Percentiles rank a stretch among this genome's conserved stretches.
These are phyloP conservation scores for Gnathonemus echidnorhynchus DNA, from an alignment of 2,113 vertebrate genomes.

Conservation along the genomic window DNA sequence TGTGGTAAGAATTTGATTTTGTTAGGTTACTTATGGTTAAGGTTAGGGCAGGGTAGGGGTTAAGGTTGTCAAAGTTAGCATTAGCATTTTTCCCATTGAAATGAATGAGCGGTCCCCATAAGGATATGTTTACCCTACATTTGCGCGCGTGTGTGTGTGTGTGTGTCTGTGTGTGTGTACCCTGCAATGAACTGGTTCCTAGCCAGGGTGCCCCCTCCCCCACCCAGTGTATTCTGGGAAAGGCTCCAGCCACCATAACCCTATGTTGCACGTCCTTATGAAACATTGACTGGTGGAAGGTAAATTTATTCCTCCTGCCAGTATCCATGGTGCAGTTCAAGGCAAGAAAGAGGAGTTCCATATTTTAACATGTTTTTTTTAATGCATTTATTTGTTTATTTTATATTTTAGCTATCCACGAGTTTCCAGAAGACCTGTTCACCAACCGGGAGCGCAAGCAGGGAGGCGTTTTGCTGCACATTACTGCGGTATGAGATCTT, in stretches of 20 bases:
- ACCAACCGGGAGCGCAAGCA: conserved; percentile 66
- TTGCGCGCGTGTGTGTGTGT: no score
- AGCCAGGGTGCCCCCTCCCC: not conserved
- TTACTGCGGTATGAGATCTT: conserved; percentile 64
- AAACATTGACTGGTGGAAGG: not conserved
- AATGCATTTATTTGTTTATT: not conserved
- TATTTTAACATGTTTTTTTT: not conserved
- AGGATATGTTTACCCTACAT: no score
- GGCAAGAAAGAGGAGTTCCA: not conserved
- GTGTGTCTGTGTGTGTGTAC: not conserved
- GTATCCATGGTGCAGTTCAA: not conserved
- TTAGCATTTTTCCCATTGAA: no score
- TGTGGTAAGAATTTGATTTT: not conserved
- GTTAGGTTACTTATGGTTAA: no score
- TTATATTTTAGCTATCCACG: conserved; percentile 70
- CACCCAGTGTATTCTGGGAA: not conserved
- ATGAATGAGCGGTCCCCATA: no score
- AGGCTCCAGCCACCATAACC: not conserved
- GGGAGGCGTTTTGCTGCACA: conserved; percentile 74
- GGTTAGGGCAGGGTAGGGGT: no score
- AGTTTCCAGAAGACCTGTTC: conserved; percentile 79
- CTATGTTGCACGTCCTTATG: not conserved
- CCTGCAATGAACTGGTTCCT: not conserved
- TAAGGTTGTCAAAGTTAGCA: no score
- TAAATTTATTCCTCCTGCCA: not conserved